Percentiles rank a stretch among this genome's conserved stretches.
Conservation (phyloP, 1,140 invertebrate species). For the Drosophila parvula region DNA sequence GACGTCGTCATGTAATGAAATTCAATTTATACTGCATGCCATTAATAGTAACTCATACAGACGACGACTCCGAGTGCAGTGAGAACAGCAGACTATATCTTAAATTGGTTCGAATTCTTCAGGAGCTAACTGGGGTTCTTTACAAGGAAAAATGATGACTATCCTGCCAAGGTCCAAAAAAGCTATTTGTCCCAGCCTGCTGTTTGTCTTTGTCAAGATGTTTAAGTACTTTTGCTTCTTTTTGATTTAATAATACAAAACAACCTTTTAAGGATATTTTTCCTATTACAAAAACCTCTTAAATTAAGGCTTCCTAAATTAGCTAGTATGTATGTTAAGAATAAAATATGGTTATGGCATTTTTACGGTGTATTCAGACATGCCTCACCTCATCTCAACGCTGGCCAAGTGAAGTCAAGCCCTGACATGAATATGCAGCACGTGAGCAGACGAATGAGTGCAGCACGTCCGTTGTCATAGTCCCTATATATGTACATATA, state of each 20-base stretch:
- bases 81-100: slow-evolving; percentile 2
- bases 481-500: slow-evolving; percentile 2
- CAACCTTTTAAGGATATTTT: neutral
- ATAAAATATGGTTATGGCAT: neutral
- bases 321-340: too few relatives aligned
- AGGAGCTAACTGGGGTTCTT: neutral
- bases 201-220: neutral
- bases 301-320: neutral
- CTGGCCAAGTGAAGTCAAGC: slow-evolving; percentile 16
- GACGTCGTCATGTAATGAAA: slow-evolving; percentile 83
- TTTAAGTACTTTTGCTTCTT: neutral
- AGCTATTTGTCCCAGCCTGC: neutral
- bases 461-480: slow-evolving; percentile 29
- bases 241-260: neutral
- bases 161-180: neutral
- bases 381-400: neutral
- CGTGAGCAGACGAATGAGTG: slow-evolving; percentile 33
- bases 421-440: slow-evolving; percentile 54
- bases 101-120: neutral
- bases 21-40: slow-evolving; percentile 77
- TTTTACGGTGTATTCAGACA: neutral
- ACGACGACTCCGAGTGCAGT: slow-evolving; percentile 23
- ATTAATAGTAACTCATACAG: slow-evolving; percentile 79
- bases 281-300: neutral
- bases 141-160: neutral